Percentiles rank a stretch among this genome's conserved stretches.
These are phyloP conservation scores for Anarsia innoxiella DNA, from an alignment of 2,888 invertebrate species.

Conservation along the genomic window DNA sequence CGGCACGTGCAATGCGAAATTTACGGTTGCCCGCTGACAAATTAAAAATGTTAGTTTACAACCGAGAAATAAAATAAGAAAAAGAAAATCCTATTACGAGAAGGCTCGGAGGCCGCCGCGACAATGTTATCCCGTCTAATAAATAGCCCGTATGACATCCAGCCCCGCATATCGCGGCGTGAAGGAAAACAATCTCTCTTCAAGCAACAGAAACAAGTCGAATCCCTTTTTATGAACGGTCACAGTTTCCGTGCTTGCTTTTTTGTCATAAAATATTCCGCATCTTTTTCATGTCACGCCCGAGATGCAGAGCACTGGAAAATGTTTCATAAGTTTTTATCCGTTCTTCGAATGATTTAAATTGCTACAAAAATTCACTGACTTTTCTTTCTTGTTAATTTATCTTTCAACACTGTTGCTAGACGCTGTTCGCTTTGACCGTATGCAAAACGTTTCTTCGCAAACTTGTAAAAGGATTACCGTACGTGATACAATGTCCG, in stretches of 20 bases:
- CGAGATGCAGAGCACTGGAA: conserved; percentile 33
- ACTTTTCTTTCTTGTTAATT: too few species aligned
- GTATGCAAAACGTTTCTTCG: too few species aligned
- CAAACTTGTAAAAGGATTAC: too few species aligned
- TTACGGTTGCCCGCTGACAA: conserved; percentile 61
- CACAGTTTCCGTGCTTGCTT: conserved; percentile 37
- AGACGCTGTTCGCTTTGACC: too few species aligned
- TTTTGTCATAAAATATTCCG: conserved; percentile 46
- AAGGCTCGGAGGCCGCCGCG: conserved; percentile 42
- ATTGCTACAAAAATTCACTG: conserved; percentile 15
- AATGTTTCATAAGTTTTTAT: conserved; percentile 31
- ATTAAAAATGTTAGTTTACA: conserved; percentile 71
- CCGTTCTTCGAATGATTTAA: conserved; percentile 21
- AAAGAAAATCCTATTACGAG: conserved; percentile 60
- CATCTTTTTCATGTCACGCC: conserved; percentile 36
- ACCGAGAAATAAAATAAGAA: conserved; percentile 61
- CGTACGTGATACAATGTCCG: too few species aligned
- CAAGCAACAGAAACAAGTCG: conserved; percentile 52
- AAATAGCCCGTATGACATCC: conserved; percentile 64
- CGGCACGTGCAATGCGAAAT: conserved; percentile 49
- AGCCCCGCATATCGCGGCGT: conserved; percentile 42
- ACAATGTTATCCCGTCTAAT: conserved; percentile 69
- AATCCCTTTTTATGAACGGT: conserved; percentile 59
- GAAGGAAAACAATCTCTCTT: conserved; percentile 61
- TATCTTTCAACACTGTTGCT: too few species aligned